phyloP scores from a whole-genome alignment of 2,888 invertebrate genomes.

The Ashinkailepas kermadecensis region DNA sequence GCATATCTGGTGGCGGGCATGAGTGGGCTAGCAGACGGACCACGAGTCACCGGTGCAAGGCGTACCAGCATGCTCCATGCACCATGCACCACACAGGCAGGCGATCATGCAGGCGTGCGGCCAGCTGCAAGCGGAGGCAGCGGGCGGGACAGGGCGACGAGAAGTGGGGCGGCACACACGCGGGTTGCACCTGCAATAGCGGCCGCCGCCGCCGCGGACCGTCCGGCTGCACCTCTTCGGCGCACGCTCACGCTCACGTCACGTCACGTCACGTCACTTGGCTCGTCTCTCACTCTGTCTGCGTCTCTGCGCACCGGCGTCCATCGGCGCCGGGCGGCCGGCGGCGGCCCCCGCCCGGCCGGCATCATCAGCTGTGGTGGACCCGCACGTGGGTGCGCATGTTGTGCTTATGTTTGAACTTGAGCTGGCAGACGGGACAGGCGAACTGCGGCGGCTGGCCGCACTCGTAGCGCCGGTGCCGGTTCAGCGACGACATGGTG shows the following conservation, averaged over 20 bases:
- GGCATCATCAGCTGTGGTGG: constrained; percentile 40
- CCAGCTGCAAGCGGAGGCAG: not conserved
- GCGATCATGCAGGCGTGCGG: not conserved
- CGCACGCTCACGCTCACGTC: not conserved
- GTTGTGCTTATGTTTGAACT: constrained; percentile 51
- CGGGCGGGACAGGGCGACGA: not conserved
- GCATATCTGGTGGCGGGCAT: too few relatives aligned
- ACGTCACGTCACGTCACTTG: not conserved
- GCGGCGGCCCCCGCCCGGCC: not conserved
- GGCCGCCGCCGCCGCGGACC: constrained; percentile 1
- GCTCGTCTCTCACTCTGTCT: not conserved
- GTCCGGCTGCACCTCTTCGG: not conserved
- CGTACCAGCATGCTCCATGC: too few relatives aligned
- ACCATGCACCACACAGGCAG: not conserved
- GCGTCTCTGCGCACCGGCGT: not conserved
- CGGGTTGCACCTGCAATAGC: not conserved
- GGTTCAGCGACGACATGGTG: constrained; percentile 72
- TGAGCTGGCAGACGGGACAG: constrained; percentile 57
- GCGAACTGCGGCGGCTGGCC: constrained; percentile 58
- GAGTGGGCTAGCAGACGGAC: too few relatives aligned
- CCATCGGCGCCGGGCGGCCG: not conserved
- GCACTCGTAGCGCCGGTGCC: constrained; percentile 78
- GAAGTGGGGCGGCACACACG: not conserved
- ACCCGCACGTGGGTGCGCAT: constrained; percentile 47
- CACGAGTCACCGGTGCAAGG: too few relatives aligned